Evolutionary conservation across 1,140 invertebrate genomes (phyloP), one percentile per base, ranked within the genome.

Genomic region (Drosophila asahinai): DNA sequence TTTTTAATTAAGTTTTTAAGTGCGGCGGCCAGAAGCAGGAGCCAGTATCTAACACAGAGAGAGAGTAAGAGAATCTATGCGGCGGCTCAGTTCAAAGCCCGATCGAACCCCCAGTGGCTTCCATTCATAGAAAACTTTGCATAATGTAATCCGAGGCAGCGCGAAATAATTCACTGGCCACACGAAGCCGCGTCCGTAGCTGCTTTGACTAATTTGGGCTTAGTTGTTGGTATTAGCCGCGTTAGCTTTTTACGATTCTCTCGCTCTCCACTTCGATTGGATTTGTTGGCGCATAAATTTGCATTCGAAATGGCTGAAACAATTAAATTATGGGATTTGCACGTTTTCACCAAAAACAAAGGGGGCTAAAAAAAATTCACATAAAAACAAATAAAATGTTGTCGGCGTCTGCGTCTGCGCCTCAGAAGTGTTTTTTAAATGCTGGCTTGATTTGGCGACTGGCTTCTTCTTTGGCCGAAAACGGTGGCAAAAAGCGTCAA

Each of bases 271-370:
- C 47, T 55, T 84, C 27, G 51, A 68, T 65, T 78, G 70, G 63
- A 52, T 70, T 66, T 67, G 47, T 81, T 71, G 76, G 55, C 74
- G 77, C 73, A 89, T 83, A 72, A 89, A 89, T 89, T 89, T 78
- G 66, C 55, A 25, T 84, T 65, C 67, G 33, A 64, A 84, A 84
- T 89, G 57, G 63, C 66, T 90, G 86, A 81, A 83, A 89, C 84
- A 89, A 90, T 89, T 89, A 89, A 89, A 89, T 89, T 90, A 89
- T 89, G 78, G 65, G 86, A 84, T 89, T 89, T 89, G 84, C 86
- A 90, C 68, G 81, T 89, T 89, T 89, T 89, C 84, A 89, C 86
- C 60, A 62, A 74, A 74, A 74, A 74, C 67, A 73, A 74, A 73
- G 27, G 64, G 22, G 45, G 45, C 11, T 30, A 30, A 12, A 65